Conservation (phyloP, 2,113 vertebrate genomes). For the Elephas maximus region DNA sequence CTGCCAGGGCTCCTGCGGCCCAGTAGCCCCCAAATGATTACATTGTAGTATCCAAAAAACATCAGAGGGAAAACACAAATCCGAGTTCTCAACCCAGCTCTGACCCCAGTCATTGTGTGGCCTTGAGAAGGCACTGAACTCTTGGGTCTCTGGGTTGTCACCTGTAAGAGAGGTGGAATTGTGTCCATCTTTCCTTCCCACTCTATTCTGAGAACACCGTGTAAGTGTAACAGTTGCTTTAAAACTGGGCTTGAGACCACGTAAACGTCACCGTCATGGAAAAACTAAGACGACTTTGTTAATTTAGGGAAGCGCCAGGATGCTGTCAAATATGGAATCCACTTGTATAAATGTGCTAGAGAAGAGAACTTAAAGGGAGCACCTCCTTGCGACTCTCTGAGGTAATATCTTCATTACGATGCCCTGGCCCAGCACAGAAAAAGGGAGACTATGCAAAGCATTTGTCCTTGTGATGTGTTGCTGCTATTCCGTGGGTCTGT, state of each 20-base stretch:
- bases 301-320: conserved; percentile 51
- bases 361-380: background rate
- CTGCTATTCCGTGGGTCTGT: background rate
- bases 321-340: conserved; percentile 63
- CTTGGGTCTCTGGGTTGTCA: background rate
- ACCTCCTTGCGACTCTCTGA: conserved; percentile 27
- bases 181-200: conserved; percentile 41
- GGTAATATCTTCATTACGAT: conserved; percentile 44
- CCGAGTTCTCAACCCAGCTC: background rate
- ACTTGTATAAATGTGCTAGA: conserved; percentile 30
- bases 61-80: background rate
- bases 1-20: background rate
- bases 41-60: background rate
- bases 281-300: conserved; percentile 72
- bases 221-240: conserved; percentile 57
- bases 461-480: background rate
- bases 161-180: background rate
- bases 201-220: conserved; percentile 57
- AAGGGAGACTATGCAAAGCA: background rate
- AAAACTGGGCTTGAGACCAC: conserved; percentile 49
- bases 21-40: background rate
- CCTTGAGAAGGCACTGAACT: background rate
- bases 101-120: background rate
- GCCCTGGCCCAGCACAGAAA: background rate
- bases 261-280: conserved; percentile 42